Percentiles rank a stretch among this genome's conserved stretches.
These are phyloP conservation scores for Tethya wilhelma DNA, from an alignment of 37 sponge, comb jelly and placozoan genomes.

Conservation along the genomic window DNA sequence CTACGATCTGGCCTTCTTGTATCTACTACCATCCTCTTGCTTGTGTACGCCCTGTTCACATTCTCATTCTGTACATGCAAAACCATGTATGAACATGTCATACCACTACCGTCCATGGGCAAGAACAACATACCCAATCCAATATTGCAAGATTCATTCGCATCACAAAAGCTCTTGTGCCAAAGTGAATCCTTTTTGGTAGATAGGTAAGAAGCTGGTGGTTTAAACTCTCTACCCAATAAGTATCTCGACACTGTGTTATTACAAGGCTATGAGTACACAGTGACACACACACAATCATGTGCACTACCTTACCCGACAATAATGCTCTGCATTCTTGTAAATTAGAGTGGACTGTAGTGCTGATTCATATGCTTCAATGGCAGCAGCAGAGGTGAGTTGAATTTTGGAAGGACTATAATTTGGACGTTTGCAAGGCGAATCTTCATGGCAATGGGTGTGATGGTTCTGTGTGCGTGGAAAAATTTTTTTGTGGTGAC, in stretches of 20 bases:
- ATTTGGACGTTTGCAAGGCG: background rate
- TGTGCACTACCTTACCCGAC: slow-evolving; percentile 4
- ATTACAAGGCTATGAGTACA: background rate
- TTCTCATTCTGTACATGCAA: too few relatives aligned
- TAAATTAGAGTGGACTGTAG: background rate
- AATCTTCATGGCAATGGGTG: slow-evolving; percentile 1
- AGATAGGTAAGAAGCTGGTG: slow-evolving; percentile 37
- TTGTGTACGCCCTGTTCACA: too few relatives aligned
- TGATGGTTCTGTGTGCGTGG: background rate
- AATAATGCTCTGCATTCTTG: slow-evolving; percentile 9
- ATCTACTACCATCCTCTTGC: background rate
- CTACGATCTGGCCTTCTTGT: slow-evolving; percentile 4
- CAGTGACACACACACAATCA: background rate
- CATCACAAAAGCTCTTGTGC: slow-evolving; percentile 6
- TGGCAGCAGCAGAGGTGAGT: slow-evolving; percentile 9
- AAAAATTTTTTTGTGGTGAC: background rate
- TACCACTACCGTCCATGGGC: background rate
- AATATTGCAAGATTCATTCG: slow-evolving; percentile 34
- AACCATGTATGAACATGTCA: background rate
- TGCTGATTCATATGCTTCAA: background rate
- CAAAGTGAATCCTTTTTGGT: slow-evolving; percentile 28
- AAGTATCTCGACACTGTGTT: slow-evolving; percentile 26
- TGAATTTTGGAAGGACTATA: slow-evolving; percentile 13
- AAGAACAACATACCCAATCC: slow-evolving; percentile 21
- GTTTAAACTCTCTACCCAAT: slow-evolving; percentile 33